These are phyloP conservation scores for Hymenochirus boettgeri DNA, from an alignment of 2,113 vertebrate species.

Conservation along the genomic window DNA sequence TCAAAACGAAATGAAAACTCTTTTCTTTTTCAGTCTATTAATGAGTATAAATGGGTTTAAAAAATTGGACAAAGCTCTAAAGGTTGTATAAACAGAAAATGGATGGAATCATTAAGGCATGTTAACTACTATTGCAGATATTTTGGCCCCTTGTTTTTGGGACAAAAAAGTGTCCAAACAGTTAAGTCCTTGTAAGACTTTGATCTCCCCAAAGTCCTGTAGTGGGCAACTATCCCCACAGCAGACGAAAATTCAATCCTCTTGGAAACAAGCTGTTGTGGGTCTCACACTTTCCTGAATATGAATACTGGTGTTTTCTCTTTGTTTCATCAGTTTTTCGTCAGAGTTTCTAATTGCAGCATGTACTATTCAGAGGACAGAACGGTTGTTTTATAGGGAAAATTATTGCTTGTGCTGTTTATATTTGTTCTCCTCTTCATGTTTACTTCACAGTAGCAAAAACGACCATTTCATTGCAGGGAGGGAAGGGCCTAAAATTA, in stretches of 20 bases:
- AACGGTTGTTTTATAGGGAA: slow-evolving; percentile 41
- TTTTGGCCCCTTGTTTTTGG: slow-evolving; percentile 96
- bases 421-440: slow-evolving; percentile 53
- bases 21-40: slow-evolving; percentile 55
- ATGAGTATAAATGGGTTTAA: slow-evolving; percentile 64
- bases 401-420: slow-evolving; percentile 38
- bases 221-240: slow-evolving; percentile 64
- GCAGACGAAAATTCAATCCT: slow-evolving; percentile 74
- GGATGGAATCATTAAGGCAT: slow-evolving; percentile 93
- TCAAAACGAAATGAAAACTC: slow-evolving; percentile 55
- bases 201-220: slow-evolving; percentile 65
- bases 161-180: slow-evolving; percentile 91
- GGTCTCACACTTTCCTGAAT: slow-evolving; percentile 71
- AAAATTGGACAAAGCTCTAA: slow-evolving; percentile 66
- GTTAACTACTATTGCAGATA: slow-evolving; percentile 98
- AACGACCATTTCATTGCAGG: slow-evolving; percentile 65
- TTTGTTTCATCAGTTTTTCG: slow-evolving; percentile 39
- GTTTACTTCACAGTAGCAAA: slow-evolving; percentile 64
- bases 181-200: slow-evolving; percentile 74
- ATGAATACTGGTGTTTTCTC: slow-evolving; percentile 54
- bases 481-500: slow-evolving; percentile 72
- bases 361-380: slow-evolving; percentile 58
- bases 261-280: slow-evolving; percentile 88
- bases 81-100: slow-evolving; percentile 73
- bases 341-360: slow-evolving; percentile 36